These are phyloP conservation scores for Lasioglossum oenotherae DNA, from an alignment of 2,888 invertebrate species.

Conservation along the genomic window DNA sequence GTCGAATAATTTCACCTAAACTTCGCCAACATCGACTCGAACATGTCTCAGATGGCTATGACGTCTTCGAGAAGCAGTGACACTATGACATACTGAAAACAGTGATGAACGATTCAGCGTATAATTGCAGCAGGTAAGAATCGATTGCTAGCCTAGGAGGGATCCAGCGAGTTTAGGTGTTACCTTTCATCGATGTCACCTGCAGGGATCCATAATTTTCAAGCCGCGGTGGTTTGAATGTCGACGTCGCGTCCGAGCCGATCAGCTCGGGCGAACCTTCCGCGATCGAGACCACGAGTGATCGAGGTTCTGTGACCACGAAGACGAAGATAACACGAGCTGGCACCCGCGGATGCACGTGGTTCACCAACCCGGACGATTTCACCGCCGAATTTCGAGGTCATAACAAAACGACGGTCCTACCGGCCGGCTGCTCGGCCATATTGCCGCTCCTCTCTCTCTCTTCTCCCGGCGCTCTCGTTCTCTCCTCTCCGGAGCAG, in stretches of 20 bases:
- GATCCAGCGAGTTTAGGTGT: slow-evolving; percentile 7
- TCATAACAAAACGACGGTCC: slow-evolving; percentile 79
- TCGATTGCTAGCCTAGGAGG: background rate
- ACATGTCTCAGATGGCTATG: background rate
- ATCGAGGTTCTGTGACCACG: slow-evolving; percentile 13
- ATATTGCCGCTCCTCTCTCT: slow-evolving; percentile 69
- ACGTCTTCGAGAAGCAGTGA: background rate
- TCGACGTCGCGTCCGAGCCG: slow-evolving; percentile 18
- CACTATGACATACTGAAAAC: too few relatives aligned
- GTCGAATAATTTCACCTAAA: background rate
- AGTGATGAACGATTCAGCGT: background rate
- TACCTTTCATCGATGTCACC: slow-evolving; percentile 81
- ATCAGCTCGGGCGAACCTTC: slow-evolving; percentile 25
- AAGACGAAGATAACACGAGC: background rate
- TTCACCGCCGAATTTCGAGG: slow-evolving; percentile 60
- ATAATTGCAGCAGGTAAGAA: background rate
- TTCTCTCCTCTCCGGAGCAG: slow-evolving; percentile 49
- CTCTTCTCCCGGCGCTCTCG: slow-evolving; percentile 43
- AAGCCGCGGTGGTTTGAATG: slow-evolving; percentile 37
- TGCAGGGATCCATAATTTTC: slow-evolving; percentile 79
- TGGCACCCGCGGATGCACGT: slow-evolving; percentile 55
- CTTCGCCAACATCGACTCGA: background rate
- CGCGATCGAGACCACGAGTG: slow-evolving; percentile 17
- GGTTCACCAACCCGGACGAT: slow-evolving; percentile 67
- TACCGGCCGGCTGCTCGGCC: slow-evolving; percentile 76